Conservation (phyloP, 2,888 invertebrate genomes). For the Stenodera caucasica region DNA sequence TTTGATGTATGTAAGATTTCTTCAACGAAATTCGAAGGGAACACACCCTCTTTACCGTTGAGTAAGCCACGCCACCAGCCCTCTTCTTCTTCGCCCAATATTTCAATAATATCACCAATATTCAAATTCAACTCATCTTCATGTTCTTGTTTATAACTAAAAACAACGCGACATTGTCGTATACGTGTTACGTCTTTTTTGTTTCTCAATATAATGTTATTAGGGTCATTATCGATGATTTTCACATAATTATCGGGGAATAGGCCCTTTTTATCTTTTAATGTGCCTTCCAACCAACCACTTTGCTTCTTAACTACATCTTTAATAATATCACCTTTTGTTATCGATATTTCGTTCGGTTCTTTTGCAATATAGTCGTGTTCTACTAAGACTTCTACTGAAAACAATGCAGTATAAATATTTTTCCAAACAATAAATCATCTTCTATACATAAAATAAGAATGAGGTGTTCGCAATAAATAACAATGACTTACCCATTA, state of each 20-base stretch:
- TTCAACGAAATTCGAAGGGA: slow-evolving; percentile 93
- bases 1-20: slow-evolving; percentile 52
- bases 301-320: slow-evolving; percentile 77
- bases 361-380: slow-evolving; percentile 85
- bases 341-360: slow-evolving; percentile 80
- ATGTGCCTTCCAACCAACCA: slow-evolving; percentile 92
- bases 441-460: neutral
- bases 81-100: slow-evolving; percentile 89
- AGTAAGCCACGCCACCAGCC: slow-evolving; percentile 91
- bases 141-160: slow-evolving; percentile 90
- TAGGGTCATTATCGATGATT: slow-evolving; percentile 50
- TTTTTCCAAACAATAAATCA: neutral
- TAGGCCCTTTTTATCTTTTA: slow-evolving; percentile 80
- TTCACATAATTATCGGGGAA: slow-evolving; percentile 94
- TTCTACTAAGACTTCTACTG: slow-evolving; percentile 82
- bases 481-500: slow-evolving; percentile 22
- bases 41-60: slow-evolving; percentile 83
- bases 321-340: slow-evolving; percentile 80
- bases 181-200: slow-evolving; percentile 51
- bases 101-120: slow-evolving; percentile 88
- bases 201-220: slow-evolving; percentile 42
- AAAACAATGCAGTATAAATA: slow-evolving; percentile 35
- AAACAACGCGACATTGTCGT: slow-evolving; percentile 81
- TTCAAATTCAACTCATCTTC: slow-evolving; percentile 88
- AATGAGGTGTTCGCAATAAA: neutral